Percentiles rank a stretch among this genome's conserved stretches.
These are phyloP conservation scores for Heterochromis multidens DNA, from an alignment of 2,113 vertebrate genomes.

Conservation along the genomic window DNA sequence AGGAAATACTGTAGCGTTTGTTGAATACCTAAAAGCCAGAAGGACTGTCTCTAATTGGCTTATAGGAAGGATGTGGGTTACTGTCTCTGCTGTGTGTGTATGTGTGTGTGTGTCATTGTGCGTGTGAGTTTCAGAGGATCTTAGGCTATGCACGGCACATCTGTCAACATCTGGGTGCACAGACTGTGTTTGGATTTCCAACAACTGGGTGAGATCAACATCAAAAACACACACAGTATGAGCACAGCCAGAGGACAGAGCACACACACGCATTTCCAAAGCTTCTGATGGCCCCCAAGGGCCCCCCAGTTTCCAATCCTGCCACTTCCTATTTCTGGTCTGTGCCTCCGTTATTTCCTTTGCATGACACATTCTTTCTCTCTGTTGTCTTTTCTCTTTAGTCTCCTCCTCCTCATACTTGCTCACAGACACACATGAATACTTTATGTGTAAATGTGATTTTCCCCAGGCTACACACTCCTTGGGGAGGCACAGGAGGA, in stretches of 20 bases:
- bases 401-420: constrained; percentile 21
- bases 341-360: constrained; percentile 32
- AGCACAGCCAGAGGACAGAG: constrained; percentile 63
- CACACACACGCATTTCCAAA: constrained; percentile 24
- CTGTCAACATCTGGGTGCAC: constrained; percentile 80
- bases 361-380: constrained; percentile 13
- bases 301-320: constrained; percentile 43
- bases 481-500: constrained; percentile 53
- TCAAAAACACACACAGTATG: constrained; percentile 62
- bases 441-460: constrained; percentile 63
- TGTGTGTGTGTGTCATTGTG: background rate
- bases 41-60: constrained; percentile 27
- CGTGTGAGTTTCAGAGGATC: constrained; percentile 18
- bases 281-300: constrained; percentile 53
- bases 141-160: constrained; percentile 58
- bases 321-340: constrained; percentile 57
- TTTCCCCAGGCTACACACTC: constrained; percentile 52
- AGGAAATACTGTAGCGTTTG: constrained; percentile 32
- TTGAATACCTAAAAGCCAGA: constrained; percentile 7
- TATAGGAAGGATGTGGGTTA: constrained; percentile 29
- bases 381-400: background rate
- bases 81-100: background rate
- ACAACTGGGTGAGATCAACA: constrained; percentile 73
- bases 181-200: constrained; percentile 77
- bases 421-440: constrained; percentile 41